Evolutionary conservation across 2,888 invertebrate genomes (phyloP).

Genomic region (Balanococcus diminutus): DNA sequence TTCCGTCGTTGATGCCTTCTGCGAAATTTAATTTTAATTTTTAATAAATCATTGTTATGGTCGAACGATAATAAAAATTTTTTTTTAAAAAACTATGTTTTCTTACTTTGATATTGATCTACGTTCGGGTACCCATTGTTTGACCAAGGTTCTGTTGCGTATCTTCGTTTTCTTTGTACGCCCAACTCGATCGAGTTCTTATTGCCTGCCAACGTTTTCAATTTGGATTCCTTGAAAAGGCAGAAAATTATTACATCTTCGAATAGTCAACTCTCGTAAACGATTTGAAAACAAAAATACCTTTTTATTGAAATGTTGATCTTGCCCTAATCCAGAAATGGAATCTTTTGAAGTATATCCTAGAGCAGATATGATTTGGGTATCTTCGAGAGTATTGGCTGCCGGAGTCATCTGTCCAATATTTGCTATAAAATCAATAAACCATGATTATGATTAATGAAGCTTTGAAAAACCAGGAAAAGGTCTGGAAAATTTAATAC

Average conservation of each 20-base stretch:
- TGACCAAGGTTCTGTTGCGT: slow-evolving; percentile 7
- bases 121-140: background rate
- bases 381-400: slow-evolving; percentile 57
- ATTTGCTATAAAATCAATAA: slow-evolving; percentile 37
- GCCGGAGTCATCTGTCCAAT: slow-evolving; percentile 56
- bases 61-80: background rate
- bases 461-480: background rate
- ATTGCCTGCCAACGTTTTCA: slow-evolving; percentile 48
- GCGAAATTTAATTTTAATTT: slow-evolving; percentile 56
- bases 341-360: slow-evolving; percentile 54
- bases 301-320: slow-evolving; percentile 46
- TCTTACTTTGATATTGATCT: slow-evolving; percentile 45
- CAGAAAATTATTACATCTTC: background rate
- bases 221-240: slow-evolving; percentile 39
- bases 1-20: slow-evolving; percentile 64
- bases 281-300: no score
- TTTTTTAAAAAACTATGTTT: background rate
- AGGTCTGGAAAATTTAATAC: background rate
- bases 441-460: no score
- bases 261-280: no score
- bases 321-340: slow-evolving; percentile 36
- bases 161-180: slow-evolving; percentile 43
- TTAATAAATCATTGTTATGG: background rate
- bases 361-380: slow-evolving; percentile 36
- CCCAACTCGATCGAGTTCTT: slow-evolving; percentile 52